Conservation (phyloP, 2,888 invertebrate genomes). For the Punctoribates punctum region DNA sequence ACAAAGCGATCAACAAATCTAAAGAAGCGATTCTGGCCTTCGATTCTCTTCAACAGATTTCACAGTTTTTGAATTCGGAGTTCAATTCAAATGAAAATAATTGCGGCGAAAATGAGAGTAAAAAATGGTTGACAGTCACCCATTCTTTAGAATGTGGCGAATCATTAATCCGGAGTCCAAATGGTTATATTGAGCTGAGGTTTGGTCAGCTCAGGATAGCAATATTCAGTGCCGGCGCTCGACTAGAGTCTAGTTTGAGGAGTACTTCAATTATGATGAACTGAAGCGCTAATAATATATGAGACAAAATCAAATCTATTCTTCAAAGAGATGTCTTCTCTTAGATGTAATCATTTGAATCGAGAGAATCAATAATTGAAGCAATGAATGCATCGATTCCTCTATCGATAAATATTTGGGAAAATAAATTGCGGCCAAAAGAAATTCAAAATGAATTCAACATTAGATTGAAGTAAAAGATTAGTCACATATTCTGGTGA, state of each 20-base stretch:
- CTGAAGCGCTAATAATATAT: not conserved
- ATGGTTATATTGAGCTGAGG: conserved; percentile 20
- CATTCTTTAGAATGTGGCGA: conserved; percentile 10
- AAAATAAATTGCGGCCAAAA: too few species aligned
- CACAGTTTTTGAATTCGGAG: conserved; percentile 9
- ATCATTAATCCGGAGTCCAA: not conserved
- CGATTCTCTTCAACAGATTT: not conserved
- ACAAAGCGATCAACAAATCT: conserved; percentile 26
- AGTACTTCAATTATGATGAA: not conserved
- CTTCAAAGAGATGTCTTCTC: not conserved
- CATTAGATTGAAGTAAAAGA: too few species aligned
- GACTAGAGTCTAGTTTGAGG: not conserved
- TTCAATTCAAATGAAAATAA: conserved; percentile 6
- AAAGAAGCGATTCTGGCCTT: conserved; percentile 33
- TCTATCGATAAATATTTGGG: too few species aligned
- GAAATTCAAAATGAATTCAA: too few species aligned
- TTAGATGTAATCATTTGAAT: not conserved
- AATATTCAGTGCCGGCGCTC: not conserved
- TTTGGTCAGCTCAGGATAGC: conserved; percentile 16
- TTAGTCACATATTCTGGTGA: too few species aligned
- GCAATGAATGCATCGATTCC: too few species aligned
- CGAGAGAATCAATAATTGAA: not conserved
- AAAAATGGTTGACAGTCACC: conserved; percentile 10
- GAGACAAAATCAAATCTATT: not conserved
- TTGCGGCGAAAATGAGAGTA: not conserved